Evolutionary conservation across 2,888 invertebrate species (phyloP).

Genomic region (Acleris literana): DNA sequence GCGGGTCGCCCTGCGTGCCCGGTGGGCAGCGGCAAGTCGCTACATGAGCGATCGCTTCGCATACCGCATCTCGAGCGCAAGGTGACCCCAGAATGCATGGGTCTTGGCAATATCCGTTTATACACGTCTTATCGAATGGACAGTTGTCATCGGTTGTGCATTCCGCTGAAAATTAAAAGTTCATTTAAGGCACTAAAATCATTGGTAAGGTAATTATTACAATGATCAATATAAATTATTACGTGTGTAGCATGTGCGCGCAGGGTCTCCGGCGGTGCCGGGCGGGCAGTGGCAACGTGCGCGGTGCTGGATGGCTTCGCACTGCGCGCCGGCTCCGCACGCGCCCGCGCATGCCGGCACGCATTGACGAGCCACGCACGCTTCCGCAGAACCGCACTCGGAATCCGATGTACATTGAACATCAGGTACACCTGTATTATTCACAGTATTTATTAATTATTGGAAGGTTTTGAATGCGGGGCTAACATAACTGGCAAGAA

Average conservation of each 20-base stretch:
- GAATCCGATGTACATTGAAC: slow-evolving; percentile 88
- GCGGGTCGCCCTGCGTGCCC: slow-evolving; percentile 93
- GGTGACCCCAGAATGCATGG: slow-evolving; percentile 88
- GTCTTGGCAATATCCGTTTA: slow-evolving; percentile 90
- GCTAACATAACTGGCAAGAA: too few species aligned
- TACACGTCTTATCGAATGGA: slow-evolving; percentile 92
- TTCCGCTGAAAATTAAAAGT: slow-evolving; percentile 85
- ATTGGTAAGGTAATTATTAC: neutral
- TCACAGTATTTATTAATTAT: too few species aligned
- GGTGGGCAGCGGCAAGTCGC: slow-evolving; percentile 92
- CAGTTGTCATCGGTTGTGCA: slow-evolving; percentile 91
- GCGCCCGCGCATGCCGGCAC: slow-evolving; percentile 92
- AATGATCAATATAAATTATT: slow-evolving; percentile 57
- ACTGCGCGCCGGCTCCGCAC: slow-evolving; percentile 92
- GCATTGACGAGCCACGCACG: slow-evolving; percentile 91
- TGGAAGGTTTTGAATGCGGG: too few species aligned
- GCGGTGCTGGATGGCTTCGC: slow-evolving; percentile 89
- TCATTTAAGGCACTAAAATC: neutral
- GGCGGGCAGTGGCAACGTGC: slow-evolving; percentile 93
- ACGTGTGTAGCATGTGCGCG: slow-evolving; percentile 93
- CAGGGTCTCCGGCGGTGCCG: slow-evolving; percentile 94
- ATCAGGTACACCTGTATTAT: slow-evolving; percentile 65
- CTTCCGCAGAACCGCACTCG: slow-evolving; percentile 89
- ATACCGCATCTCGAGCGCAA: slow-evolving; percentile 92
- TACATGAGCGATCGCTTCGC: slow-evolving; percentile 88